Conservation (phyloP, 1,140 invertebrate species). For the Harpegnathos saltator region DNA sequence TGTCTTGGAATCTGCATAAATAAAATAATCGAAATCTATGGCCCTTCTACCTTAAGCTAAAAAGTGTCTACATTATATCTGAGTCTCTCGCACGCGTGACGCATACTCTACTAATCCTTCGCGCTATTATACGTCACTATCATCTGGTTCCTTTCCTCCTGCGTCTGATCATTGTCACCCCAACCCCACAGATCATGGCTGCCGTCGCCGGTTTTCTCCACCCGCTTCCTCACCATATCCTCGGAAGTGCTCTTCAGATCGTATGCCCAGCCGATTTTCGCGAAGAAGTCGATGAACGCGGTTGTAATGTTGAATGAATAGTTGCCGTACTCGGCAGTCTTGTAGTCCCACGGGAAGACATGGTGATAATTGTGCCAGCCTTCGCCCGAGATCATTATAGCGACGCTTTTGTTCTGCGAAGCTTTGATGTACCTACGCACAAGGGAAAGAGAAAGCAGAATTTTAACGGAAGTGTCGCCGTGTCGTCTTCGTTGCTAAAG, state of each 20-base stretch:
- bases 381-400: slow-evolving; percentile 82
- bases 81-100: not conserved
- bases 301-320: slow-evolving; percentile 88
- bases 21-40: slow-evolving; percentile 1
- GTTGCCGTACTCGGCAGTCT: slow-evolving; percentile 89
- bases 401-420: slow-evolving; percentile 83
- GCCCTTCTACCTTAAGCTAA: not conserved
- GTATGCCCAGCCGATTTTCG: slow-evolving; percentile 92
- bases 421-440: slow-evolving; percentile 86
- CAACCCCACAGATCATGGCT: slow-evolving; percentile 81
- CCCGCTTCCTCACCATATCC: slow-evolving; percentile 89
- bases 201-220: slow-evolving; percentile 80
- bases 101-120: slow-evolving; percentile 51
- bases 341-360: slow-evolving; percentile 93
- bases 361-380: slow-evolving; percentile 96
- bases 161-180: slow-evolving; percentile 92
- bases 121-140: slow-evolving; percentile 82
- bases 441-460: slow-evolving; percentile 6
- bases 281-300: slow-evolving; percentile 89
- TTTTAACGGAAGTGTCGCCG: not conserved
- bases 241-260: slow-evolving; percentile 92
- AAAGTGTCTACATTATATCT: not conserved
- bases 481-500: not conserved
- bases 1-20: not conserved
- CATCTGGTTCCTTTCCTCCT: slow-evolving; percentile 89